A percentile compares a stretch with the other conserved stretches of the same genome.
phyloP scores from a whole-genome alignment of 2,113 vertebrate genomes.

The Clinocottus analis region DNA sequence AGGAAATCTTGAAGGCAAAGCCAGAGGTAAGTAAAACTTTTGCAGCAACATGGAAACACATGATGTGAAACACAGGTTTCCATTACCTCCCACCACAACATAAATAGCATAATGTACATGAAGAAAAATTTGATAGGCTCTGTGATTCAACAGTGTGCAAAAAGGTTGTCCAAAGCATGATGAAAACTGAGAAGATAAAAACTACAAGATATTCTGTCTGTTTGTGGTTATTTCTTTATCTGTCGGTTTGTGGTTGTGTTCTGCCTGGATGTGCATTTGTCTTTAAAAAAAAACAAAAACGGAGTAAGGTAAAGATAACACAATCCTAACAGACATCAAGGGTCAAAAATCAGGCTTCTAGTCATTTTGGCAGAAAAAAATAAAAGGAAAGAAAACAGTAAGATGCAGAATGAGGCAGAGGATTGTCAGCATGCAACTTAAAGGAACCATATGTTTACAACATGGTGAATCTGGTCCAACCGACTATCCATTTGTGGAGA shows the following conservation, averaged over 20 bases:
- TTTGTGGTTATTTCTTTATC: slow-evolving; percentile 26
- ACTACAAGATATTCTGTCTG: slow-evolving; percentile 24
- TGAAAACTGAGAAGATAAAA: slow-evolving; percentile 27
- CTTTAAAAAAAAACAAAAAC: slow-evolving; percentile 11
- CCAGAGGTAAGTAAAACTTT: slow-evolving; percentile 55
- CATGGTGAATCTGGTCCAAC: slow-evolving; percentile 39
- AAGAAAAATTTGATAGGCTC: slow-evolving; percentile 42
- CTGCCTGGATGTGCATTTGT: neutral
- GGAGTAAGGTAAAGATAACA: neutral
- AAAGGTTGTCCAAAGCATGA: slow-evolving; percentile 33
- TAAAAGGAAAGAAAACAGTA: neutral
- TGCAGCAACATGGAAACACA: slow-evolving; percentile 45
- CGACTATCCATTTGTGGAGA: slow-evolving; percentile 17
- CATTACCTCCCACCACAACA: slow-evolving; percentile 39
- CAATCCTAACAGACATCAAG: slow-evolving; percentile 9
- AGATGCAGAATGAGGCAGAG: slow-evolving; percentile 31
- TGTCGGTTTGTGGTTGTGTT: slow-evolving; percentile 20
- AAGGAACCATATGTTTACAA: slow-evolving; percentile 40
- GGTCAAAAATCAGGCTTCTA: slow-evolving; percentile 36
- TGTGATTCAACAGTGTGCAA: slow-evolving; percentile 44
- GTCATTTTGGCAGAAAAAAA: slow-evolving; percentile 63
- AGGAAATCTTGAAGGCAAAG: slow-evolving; percentile 55
- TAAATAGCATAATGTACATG: slow-evolving; percentile 52
- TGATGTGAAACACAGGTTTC: slow-evolving; percentile 17
- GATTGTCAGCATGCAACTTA: slow-evolving; percentile 66